These are phyloP conservation scores for Elysia chlorotica DNA, from an alignment of 1,140 invertebrate genomes.

Conservation along the genomic window DNA sequence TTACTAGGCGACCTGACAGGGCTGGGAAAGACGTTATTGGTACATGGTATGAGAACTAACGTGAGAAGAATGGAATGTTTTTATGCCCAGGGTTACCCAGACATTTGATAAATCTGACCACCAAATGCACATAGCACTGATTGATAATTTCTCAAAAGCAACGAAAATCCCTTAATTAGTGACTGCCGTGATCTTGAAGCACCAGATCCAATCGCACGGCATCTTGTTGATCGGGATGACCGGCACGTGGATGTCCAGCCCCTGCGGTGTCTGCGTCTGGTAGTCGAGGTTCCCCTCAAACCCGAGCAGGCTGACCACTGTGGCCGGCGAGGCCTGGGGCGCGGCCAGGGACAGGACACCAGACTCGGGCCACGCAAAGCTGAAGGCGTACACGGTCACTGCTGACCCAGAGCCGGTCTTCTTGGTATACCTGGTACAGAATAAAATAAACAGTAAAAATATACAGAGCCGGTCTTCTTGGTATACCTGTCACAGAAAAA, in stretches of 20 bases:
- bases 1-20: no score
- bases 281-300: slow-evolving; percentile 32
- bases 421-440: slow-evolving; percentile 46
- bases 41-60: no score
- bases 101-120: no score
- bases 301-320: slow-evolving; percentile 41
- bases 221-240: slow-evolving; percentile 34
- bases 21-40: no score
- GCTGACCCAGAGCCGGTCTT: slow-evolving; percentile 28
- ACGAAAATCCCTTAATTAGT: no score
- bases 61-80: no score
- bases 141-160: no score
- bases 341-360: slow-evolving; percentile 35
- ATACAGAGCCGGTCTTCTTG: slow-evolving; percentile 31
- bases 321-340: slow-evolving; percentile 29
- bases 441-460: no score
- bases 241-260: slow-evolving; percentile 40
- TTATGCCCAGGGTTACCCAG: no score
- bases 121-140: no score
- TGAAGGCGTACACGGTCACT: slow-evolving; percentile 33
- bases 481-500: slow-evolving; percentile 47
- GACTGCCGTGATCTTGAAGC: slow-evolving; percentile 35
- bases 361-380: slow-evolving; percentile 37
- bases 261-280: slow-evolving; percentile 24
- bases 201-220: slow-evolving; percentile 49